Evolutionary conservation across 2,888 invertebrate genomes (phyloP), one percentile per base, ranked within the genome.

Genomic region (Macrophya alboannulata): DNA sequence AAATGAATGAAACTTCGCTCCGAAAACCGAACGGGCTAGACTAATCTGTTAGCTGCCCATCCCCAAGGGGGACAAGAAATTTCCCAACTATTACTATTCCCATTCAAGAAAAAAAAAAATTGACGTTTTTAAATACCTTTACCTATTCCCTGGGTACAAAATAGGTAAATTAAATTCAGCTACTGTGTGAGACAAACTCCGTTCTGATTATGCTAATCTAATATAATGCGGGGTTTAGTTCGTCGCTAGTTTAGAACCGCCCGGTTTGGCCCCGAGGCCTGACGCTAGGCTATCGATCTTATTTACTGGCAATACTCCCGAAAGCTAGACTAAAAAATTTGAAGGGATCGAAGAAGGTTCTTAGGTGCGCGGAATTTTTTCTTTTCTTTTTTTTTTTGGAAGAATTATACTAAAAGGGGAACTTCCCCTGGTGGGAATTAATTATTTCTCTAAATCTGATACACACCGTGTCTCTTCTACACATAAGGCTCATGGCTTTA

Each of bases 1-100:
- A 83, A 83, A 83, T 83, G 83, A 83, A 83, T 83, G 83, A 83
- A 83, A 71, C 83, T 62, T 40, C n/a, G 25, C 17, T 37, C 25
- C 45, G 5, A 68, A 48, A 31, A 37, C 21, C 45, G 68, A 83
- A 71, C 68, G 83, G 48, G 68, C 45, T 45, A 68, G 83, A 83
- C 83, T 48, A 68, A 83, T 83, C 83, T 83, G 45, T 83, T 83
- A 25, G 25, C 68, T 25, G 10, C n/a, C 83, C 81, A 81, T 81
- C 62, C 81, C 81, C 81, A 45, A 21, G 45, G 62, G 81, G 81
- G 81, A 81, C 59, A 81, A 85, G 85, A 48, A 68, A 81, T 25
- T 62, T 81, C 31, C 48, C 51, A 59, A 62, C 72, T 74, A 17
- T 81, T 85, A 59, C 77, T 85, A 76, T 12, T 31, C 4, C 17